Evolutionary conservation across 2,888 invertebrate species (phyloP).

Genomic region (Myopa testacea): DNA sequence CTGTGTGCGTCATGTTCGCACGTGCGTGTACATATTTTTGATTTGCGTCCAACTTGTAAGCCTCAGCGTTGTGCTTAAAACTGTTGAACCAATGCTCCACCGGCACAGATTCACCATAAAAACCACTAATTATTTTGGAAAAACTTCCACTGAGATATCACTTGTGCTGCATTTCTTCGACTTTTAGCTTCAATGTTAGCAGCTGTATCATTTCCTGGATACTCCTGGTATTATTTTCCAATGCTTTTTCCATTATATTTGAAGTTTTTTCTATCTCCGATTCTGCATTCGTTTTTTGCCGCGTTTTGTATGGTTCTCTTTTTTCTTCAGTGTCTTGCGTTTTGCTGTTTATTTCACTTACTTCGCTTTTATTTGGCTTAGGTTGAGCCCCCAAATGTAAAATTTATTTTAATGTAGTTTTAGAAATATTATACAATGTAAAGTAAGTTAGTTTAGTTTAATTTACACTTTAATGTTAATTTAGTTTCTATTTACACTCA

Average conservation of each 20-base stretch:
- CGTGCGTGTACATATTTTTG: background rate
- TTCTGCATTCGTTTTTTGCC: background rate
- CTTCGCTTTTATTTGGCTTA: background rate
- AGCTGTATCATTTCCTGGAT: background rate
- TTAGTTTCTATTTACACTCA: no score
- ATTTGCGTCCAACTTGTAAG: background rate
- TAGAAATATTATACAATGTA: no score
- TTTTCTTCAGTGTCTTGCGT: background rate
- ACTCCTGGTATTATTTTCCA: background rate
- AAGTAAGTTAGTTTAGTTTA: background rate
- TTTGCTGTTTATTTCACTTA: background rate
- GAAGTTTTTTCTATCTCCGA: background rate
- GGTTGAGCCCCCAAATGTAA: slow-evolving; percentile 1
- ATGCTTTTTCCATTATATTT: background rate
- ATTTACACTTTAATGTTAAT: no score
- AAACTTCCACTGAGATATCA: background rate
- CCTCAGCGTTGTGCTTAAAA: background rate
- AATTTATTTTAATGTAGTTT: no score
- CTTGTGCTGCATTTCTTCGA: background rate
- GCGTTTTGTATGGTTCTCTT: no score
- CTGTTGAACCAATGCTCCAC: background rate
- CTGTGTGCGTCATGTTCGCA: slow-evolving; percentile 1
- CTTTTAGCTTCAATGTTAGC: background rate
- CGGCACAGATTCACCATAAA: background rate
- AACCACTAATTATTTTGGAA: background rate